These are phyloP conservation scores for Loris lydekkerianus DNA, from an alignment of 2,797 vertebrate species.

Conservation along the genomic window DNA sequence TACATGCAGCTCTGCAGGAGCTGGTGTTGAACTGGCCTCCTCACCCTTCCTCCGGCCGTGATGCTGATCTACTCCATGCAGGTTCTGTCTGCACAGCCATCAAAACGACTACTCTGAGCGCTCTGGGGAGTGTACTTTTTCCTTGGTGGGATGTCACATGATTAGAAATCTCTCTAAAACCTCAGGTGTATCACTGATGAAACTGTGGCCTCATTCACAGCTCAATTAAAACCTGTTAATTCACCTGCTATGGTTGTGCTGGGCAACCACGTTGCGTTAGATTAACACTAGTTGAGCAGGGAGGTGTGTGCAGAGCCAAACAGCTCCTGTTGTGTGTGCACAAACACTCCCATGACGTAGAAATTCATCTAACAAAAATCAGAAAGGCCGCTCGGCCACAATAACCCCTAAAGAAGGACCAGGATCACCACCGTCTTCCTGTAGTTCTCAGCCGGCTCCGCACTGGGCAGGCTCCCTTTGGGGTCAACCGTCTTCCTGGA, in stretches of 20 bases:
- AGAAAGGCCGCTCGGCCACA: neutral
- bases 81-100: neutral
- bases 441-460: too few relatives aligned
- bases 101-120: fast-evolving
- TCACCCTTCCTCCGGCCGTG: too few relatives aligned
- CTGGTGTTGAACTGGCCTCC: too few relatives aligned
- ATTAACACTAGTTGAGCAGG: neutral
- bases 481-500: too few relatives aligned
- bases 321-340: neutral
- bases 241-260: neutral
- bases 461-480: too few relatives aligned
- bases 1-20: too few relatives aligned
- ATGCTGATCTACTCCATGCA: too few relatives aligned
- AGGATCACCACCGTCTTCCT: neutral
- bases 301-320: neutral
- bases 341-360: neutral
- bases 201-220: neutral
- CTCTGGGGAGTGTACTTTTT: neutral
- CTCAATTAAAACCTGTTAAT: neutral
- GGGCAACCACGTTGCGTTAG: neutral
- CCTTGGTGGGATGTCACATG: neutral
- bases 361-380: neutral
- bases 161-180: neutral
- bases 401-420: neutral
- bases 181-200: neutral